phyloP scores from a whole-genome alignment of 2,113 vertebrate genomes.

The Spermophilus dauricus region DNA sequence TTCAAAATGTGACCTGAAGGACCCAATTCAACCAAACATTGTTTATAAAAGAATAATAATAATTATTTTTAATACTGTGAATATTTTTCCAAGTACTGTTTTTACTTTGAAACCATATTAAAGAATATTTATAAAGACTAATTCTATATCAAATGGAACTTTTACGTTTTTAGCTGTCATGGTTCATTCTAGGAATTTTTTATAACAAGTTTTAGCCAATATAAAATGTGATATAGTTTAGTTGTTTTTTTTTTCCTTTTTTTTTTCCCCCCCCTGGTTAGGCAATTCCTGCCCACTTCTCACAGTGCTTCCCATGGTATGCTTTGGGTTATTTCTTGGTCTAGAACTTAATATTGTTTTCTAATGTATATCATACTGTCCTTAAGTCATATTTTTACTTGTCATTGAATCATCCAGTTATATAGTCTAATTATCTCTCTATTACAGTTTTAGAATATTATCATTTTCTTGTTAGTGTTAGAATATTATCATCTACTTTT shows the following conservation, averaged over 20 bases:
- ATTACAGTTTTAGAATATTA: constrained; percentile 8
- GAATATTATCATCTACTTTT: constrained; percentile 9
- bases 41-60: neutral
- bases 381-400: constrained; percentile 33
- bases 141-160: neutral
- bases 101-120: constrained; percentile 58
- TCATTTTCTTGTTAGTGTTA: constrained; percentile 18
- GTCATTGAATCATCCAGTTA: neutral
- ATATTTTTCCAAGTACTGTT: neutral
- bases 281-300: neutral
- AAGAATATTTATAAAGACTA: neutral
- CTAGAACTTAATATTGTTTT: constrained; percentile 51
- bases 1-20: neutral
- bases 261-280: neutral
- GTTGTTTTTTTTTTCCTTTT: neutral
- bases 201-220: neutral
- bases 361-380: neutral
- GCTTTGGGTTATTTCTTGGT: neutral
- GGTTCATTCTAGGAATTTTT: constrained; percentile 30
- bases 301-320: neutral
- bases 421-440: neutral
- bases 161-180: neutral
- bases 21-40: constrained; percentile 10
- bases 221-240: neutral
- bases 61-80: neutral